Percentiles rank a stretch among this genome's conserved stretches.
Conservation (phyloP, 1,140 invertebrate genomes). For the Diachasmimorpha longicaudata region DNA sequence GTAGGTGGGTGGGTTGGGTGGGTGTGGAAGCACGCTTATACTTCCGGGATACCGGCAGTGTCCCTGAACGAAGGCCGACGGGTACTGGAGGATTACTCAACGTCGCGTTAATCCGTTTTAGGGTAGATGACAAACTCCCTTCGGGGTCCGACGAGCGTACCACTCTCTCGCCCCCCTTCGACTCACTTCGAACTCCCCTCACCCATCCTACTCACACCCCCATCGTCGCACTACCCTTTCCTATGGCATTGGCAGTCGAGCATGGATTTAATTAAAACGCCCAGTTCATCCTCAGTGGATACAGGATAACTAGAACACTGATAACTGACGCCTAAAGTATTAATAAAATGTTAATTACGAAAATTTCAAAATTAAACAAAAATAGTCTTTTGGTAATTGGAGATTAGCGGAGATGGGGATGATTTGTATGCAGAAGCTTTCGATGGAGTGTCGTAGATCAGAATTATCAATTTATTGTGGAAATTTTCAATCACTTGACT, state of each 20-base stretch:
- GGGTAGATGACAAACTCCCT: conserved; percentile 32
- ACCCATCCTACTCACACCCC: neutral
- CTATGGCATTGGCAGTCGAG: conserved; percentile 27
- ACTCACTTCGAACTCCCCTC: neutral
- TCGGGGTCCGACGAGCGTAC: conserved; percentile 10
- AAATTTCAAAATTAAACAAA: neutral
- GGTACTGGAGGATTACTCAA: conserved; percentile 21
- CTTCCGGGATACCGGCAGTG: neutral
- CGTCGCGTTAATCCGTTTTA: conserved; percentile 22
- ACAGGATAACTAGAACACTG: neutral
- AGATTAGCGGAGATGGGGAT: no score
- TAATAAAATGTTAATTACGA: neutral
- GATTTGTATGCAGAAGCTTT: no score
- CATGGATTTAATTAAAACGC: conserved; percentile 35
- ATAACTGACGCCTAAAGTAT: neutral
- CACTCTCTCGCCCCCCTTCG: neutral
- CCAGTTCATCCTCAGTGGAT: conserved; percentile 4
- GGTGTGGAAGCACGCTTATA: conserved; percentile 1
- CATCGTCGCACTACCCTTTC: conserved; percentile 9
- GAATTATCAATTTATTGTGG: no score
- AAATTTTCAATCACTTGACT: no score
- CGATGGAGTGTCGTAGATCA: no score
- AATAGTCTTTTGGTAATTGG: neutral
- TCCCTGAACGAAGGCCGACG: conserved; percentile 1
- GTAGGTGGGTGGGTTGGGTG: neutral